Percentiles rank a stretch among this genome's conserved stretches.
Conservation (phyloP, 1,140 invertebrate genomes). For the Pararge aegeria region DNA sequence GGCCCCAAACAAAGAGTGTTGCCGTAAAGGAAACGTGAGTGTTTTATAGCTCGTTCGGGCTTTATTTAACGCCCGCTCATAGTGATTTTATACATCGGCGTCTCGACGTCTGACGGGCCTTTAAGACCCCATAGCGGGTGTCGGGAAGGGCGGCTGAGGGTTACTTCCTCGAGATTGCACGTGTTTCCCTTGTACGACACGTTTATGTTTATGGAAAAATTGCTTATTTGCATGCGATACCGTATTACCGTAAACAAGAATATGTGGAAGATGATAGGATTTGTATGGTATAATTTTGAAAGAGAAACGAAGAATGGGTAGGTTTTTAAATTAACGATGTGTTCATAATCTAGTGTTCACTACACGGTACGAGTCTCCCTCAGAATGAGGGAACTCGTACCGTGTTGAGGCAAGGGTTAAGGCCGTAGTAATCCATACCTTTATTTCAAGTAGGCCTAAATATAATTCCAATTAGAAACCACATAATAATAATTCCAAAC, state of each 20-base stretch:
- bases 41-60: slow-evolving; percentile 55
- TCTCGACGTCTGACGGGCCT: slow-evolving; percentile 43
- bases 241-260: neutral
- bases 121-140: slow-evolving; percentile 36
- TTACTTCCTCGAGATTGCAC: slow-evolving; percentile 35
- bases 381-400: too few relatives aligned
- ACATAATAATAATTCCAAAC: too few relatives aligned
- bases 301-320: neutral
- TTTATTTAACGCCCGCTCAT: slow-evolving; percentile 59
- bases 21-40: slow-evolving; percentile 46
- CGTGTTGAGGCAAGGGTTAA: too few relatives aligned
- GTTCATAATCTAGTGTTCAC: too few relatives aligned
- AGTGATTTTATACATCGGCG: slow-evolving; percentile 59
- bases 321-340: too few relatives aligned
- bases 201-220: slow-evolving; percentile 34
- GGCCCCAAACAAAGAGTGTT: slow-evolving; percentile 46
- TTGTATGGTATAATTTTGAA: neutral
- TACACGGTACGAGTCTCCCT: too few relatives aligned
- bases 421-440: too few relatives aligned
- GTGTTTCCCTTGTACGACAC: slow-evolving; percentile 33
- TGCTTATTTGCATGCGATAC: slow-evolving; percentile 32
- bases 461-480: too few relatives aligned
- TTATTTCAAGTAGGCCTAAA: too few relatives aligned
- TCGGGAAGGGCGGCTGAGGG: slow-evolving; percentile 32
- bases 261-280: neutral